Percentiles rank a stretch among this genome's conserved stretches.
Evolutionary conservation across 2,888 invertebrate species (phyloP).

Genomic region (Cheilosia urbana): DNA sequence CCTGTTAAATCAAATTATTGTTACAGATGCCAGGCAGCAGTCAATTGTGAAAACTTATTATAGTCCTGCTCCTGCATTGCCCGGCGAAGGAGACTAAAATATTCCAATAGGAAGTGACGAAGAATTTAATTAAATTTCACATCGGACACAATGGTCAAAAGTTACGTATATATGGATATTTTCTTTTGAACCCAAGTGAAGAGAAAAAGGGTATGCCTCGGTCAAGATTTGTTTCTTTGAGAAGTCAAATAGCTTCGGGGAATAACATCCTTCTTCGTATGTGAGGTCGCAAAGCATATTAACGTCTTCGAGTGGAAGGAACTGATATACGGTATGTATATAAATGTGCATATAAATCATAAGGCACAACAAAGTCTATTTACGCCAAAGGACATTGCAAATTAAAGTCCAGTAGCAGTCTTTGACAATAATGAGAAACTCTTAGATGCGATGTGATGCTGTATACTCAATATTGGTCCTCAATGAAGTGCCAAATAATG

Average conservation of each 20-base stretch:
- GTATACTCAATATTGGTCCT: not conserved
- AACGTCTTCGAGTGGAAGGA: conserved; percentile 35
- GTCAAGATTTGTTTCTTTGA: conserved; percentile 54
- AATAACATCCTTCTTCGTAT: conserved; percentile 23
- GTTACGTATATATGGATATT: conserved; percentile 14
- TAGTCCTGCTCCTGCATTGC: not conserved
- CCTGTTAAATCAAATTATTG: conserved; percentile 23
- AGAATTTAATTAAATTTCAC: conserved; percentile 57
- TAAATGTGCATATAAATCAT: conserved; percentile 4
- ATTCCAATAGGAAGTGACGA: conserved; percentile 50
- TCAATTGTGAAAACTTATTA: conserved; percentile 20
- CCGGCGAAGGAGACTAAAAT: conserved; percentile 14
- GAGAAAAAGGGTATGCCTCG: conserved; percentile 11
- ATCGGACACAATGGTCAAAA: conserved; percentile 33
- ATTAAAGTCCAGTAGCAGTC: conserved; percentile 37
- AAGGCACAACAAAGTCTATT: not conserved
- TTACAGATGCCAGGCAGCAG: conserved; percentile 2
- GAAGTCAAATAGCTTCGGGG: conserved; percentile 48
- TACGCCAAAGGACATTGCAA: conserved; percentile 39
- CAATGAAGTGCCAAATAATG: conserved; percentile 10
- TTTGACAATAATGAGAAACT: conserved; percentile 26
- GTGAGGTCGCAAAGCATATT: conserved; percentile 37
- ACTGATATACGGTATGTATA: not conserved
- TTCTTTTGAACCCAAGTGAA: conserved; percentile 17
- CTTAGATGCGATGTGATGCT: not conserved